Conservation (phyloP, 2,797 vertebrate genomes). For the Amblyraja radiata region DNA sequence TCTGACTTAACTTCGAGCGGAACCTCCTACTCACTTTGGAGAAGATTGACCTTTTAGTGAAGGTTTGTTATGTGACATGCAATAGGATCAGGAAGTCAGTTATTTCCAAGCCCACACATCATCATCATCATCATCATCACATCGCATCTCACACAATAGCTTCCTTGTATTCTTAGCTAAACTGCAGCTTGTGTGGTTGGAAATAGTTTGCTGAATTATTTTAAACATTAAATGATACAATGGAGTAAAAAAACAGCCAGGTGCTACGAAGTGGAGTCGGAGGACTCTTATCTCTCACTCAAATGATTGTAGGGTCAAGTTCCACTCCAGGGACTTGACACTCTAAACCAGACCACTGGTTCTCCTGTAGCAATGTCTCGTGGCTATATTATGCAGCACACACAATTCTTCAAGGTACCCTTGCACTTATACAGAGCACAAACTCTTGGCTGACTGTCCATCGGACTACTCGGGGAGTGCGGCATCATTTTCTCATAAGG, state of each 20-base stretch:
- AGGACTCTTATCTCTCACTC: background rate
- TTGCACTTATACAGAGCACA: too few relatives aligned
- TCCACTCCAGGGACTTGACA: background rate
- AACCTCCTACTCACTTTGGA: background rate
- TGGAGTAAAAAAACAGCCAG: background rate
- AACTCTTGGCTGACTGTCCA: too few relatives aligned
- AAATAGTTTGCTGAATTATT: background rate
- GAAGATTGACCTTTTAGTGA: background rate
- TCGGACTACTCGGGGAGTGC: too few relatives aligned
- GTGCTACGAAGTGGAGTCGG: background rate
- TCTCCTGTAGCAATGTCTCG: too few relatives aligned
- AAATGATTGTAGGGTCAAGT: background rate
- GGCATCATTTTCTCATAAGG: too few relatives aligned
- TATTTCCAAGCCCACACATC: background rate
- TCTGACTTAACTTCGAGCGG: background rate
- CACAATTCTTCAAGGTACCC: too few relatives aligned
- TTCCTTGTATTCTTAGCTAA: background rate
- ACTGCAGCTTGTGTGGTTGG: slow-evolving; percentile 2
- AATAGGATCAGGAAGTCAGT: background rate
- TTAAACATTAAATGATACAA: background rate
- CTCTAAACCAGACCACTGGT: too few relatives aligned
- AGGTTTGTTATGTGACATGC: background rate
- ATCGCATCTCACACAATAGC: background rate
- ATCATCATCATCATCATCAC: background rate
- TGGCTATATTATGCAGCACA: too few relatives aligned